These are phyloP conservation scores for Cataglyphis rosenhaueri DNA, from an alignment of 2,888 invertebrate genomes.

Conservation along the genomic window DNA sequence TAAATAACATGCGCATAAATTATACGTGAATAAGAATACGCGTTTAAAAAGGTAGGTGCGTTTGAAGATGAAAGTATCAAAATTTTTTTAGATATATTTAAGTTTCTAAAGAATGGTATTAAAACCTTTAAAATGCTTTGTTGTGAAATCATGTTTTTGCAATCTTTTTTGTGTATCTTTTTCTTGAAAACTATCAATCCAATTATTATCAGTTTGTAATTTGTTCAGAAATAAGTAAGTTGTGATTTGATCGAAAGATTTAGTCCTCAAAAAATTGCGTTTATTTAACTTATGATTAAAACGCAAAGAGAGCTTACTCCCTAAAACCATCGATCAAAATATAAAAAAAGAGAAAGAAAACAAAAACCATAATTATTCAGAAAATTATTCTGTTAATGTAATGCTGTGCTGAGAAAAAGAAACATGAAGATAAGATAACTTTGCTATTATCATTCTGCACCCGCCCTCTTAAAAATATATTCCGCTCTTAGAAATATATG, in stretches of 20 bases:
- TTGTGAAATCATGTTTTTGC: no score
- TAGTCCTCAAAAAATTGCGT: neutral
- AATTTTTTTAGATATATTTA: neutral
- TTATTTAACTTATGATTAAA: neutral
- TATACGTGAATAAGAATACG: neutral
- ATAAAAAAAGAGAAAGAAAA: neutral
- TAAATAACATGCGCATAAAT: conserved; percentile 14
- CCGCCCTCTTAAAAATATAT: neutral
- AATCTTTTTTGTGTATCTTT: no score
- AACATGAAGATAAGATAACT: neutral
- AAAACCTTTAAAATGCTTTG: no score
- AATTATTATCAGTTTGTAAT: neutral
- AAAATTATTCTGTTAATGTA: neutral
- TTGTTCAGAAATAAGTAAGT: neutral
- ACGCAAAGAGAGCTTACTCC: neutral
- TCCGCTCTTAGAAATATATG: neutral
- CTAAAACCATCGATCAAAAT: neutral
- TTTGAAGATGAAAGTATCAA: neutral
- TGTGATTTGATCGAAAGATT: neutral
- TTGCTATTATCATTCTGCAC: neutral
- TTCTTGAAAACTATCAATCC: no score
- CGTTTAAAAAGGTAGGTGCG: neutral
- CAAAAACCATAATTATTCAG: neutral
- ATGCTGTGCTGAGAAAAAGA: neutral
- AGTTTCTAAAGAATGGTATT: neutral